Base-by-base conservation (phyloP, 1,140 invertebrate genomes). In the Amyelois transitella region DNA sequence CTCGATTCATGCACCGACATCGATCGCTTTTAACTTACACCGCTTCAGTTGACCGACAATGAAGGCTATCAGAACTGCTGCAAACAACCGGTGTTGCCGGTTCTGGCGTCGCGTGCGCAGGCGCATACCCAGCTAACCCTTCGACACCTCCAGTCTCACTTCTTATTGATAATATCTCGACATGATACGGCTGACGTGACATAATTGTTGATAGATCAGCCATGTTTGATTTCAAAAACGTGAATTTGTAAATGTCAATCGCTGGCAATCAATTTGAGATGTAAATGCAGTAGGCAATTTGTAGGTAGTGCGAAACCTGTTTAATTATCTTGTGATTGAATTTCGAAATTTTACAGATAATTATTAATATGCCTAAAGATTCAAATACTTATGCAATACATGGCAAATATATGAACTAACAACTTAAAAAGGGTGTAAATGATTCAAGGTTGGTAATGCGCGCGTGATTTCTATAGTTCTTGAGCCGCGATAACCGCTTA, bases 41-140 rank as follows among this genome's bases (percentile, higher is more conserved):
- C 64, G 52, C 22, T 19, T 44, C 17, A 20, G 44, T 28, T 66
- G 57, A 58, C 62, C 62, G 59, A 68, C 66, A 65, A 64, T 44
- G 61, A 65, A 64, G 61, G 61, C 56, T 60, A 66, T 66, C 62
- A 64, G 57, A 70, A 64, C 66, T 67, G 68, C 61, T 67, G 56
- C 59, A 61, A 44, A 17, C 22, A 55, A 64, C 68, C 58, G 68
- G 64, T 69, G 62, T 50, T 55, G n/a, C 64, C 55, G 64, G 64
- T 64, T 66, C 56, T 20, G 50, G 22, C 18, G 61, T 58, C 68
- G 68, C 64, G 64, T 70, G 61, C 61, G 49, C 64, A 62, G 67
- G 61, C 61, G 49, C 51, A 18, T 19, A 32, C 18, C 38, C 50
- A 18, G 14, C 51, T 51, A 47, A 60, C 60, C 59, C 59, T 58